Percentiles rank a stretch among this genome's conserved stretches.
phyloP scores from a whole-genome alignment of 2,797 vertebrate species.

The Leptodactylus fallax region DNA sequence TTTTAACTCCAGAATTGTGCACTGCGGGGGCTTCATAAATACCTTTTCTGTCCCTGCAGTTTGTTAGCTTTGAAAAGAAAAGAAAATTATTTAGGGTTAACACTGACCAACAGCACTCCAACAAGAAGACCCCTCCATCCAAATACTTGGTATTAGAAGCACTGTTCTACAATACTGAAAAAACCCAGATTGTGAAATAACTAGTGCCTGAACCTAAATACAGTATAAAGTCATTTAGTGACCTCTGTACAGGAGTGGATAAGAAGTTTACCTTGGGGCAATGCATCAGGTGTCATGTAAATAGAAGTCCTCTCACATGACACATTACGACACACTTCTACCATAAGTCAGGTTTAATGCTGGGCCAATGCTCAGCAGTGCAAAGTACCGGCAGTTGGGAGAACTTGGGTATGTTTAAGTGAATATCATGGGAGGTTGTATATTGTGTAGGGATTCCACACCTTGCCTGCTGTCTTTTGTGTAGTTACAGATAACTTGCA shows the following conservation, averaged over 20 bases:
- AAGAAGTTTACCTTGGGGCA: neutral
- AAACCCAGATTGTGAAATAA: neutral
- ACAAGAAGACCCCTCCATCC: too few species aligned
- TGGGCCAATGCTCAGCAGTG: neutral
- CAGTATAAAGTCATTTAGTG: neutral
- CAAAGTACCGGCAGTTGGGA: neutral
- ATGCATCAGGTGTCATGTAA: neutral
- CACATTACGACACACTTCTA: neutral
- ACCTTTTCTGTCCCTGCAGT: too few species aligned
- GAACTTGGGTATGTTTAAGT: neutral
- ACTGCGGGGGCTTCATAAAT: too few species aligned
- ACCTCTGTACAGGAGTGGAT: neutral
- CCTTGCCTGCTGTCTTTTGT: conserved; percentile 3
- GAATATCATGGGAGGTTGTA: neutral
- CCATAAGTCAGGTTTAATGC: neutral
- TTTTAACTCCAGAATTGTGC: too few species aligned
- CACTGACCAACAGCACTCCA: too few species aligned
- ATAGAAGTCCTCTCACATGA: neutral
- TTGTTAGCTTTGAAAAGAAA: too few species aligned
- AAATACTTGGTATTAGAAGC: too few species aligned
- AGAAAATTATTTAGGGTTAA: too few species aligned
- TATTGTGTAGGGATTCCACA: neutral
- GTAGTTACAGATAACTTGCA: conserved; percentile 1
- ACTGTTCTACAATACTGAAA: too few species aligned
- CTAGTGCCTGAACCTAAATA: neutral